Evolutionary conservation across 2,113 vertebrate genomes (phyloP).

Genomic region (Paedocypris sp.): DNA sequence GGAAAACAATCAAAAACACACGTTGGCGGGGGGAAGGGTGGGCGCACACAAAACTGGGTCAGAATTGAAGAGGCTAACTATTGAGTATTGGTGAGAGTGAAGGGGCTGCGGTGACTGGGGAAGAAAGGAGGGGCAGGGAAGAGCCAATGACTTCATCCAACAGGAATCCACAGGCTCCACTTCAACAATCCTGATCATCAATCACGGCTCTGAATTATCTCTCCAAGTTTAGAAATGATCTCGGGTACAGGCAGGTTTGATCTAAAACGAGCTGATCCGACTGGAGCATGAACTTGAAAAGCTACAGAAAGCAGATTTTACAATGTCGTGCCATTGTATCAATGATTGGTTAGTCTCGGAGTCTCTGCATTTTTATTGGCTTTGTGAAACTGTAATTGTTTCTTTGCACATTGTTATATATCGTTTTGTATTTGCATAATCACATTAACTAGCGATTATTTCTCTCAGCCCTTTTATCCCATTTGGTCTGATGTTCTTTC

Average conservation of each 20-base stretch:
- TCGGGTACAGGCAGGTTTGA: constrained; percentile 2
- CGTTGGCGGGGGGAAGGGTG: constrained; percentile 28
- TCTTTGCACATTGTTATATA: too few relatives aligned
- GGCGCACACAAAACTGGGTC: constrained; percentile 40
- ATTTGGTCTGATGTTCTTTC: constrained; percentile 10
- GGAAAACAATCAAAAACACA: neutral
- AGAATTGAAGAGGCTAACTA: constrained; percentile 17
- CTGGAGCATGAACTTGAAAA: neutral
- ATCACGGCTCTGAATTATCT: too few relatives aligned
- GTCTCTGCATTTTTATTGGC: too few relatives aligned
- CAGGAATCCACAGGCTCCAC: neutral
- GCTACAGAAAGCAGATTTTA: too few relatives aligned
- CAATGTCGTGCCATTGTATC: too few relatives aligned
- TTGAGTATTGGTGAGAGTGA: neutral
- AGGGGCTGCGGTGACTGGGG: neutral
- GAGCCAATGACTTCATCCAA: constrained; percentile 8
- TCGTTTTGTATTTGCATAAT: too few relatives aligned
- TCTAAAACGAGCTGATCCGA: constrained; percentile 3
- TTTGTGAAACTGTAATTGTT: too few relatives aligned
- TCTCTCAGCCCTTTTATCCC: constrained; percentile 9
- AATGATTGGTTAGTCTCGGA: too few relatives aligned
- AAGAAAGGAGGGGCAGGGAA: neutral
- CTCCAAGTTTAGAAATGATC: constrained; percentile 21
- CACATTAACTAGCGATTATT: too few relatives aligned
- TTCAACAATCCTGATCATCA: neutral